Evolutionary conservation across 2,797 vertebrate genomes (phyloP), one percentile per base, ranked within the genome.

Genomic region (Crossoptilon crossoptilon): DNA sequence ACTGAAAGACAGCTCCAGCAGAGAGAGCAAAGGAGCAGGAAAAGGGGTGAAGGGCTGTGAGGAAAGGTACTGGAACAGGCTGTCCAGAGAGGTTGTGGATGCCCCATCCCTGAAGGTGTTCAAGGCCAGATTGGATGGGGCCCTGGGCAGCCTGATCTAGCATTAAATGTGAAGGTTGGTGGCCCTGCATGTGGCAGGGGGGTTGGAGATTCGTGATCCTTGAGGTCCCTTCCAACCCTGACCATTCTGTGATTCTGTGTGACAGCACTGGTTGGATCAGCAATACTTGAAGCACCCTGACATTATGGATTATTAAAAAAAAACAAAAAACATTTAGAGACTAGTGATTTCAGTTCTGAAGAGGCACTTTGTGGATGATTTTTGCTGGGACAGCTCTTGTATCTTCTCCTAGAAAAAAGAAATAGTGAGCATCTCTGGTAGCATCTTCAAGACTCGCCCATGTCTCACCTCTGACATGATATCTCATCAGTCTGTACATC

Each of bases 1-100:
- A n/a, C 4, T n/a, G 59, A 72, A 72, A 64, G 1, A 0, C 16
- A 0, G 0, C 26, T 62, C 44, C 46, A n/a, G 43, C 35, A 49
- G 7, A 2, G 14, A 69, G 10, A 78, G 16, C 21, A 43, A 29
- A 71, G 56, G 14, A 60, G n/a, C 17, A 18, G 18, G 43, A 72
- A 37, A 55, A 6, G 16, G 41, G 59, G 51, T 2, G 1, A 31
- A 6, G 1, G 1, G 19, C 8, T 4, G 4, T 11, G 22, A 74
- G 11, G 27, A 49, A 53, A 67, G 5, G 39, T 39, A 14, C 39
- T 39, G 39, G 39, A 39, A 39, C 39, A 39, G 39, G 39, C 39
- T 39, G 39, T 13, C 39, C 39, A 39, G 39, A 39, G 39, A 39
- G 39, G 39, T 5, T 39, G 39, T 39, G 39, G 39, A 39, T 39